These are phyloP conservation scores for Psittacula echo DNA, from an alignment of 2,797 vertebrate species.

Conservation along the genomic window DNA sequence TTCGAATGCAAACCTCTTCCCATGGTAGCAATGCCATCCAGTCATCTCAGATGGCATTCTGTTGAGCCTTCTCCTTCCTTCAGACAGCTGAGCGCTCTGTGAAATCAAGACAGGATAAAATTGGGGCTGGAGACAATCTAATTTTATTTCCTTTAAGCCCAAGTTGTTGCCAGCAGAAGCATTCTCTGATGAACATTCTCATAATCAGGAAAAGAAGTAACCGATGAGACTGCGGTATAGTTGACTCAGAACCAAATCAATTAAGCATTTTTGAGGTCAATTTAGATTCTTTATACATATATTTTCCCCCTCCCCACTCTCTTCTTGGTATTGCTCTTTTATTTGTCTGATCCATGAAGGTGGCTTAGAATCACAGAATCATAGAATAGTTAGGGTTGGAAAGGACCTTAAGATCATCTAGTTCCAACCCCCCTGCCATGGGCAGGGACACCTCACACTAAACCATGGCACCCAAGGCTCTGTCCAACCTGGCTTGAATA, in stretches of 20 bases:
- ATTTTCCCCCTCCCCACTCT: not conserved
- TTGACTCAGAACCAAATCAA: not conserved
- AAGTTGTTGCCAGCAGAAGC: not conserved
- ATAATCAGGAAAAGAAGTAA: not conserved
- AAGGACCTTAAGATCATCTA: no score
- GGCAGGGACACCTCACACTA: no score
- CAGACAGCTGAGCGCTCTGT: not conserved
- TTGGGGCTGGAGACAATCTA: not conserved
- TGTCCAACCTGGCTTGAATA: no score
- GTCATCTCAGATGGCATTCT: not conserved
- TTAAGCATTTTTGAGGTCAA: not conserved
- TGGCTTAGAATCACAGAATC: no score
- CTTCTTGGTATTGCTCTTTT: not conserved
- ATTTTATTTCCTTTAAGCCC: not conserved
- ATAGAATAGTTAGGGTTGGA: no score
- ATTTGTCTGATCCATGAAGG: not conserved
- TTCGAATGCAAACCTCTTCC: not conserved
- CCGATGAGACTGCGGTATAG: fast-evolving
- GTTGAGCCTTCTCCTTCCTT: not conserved
- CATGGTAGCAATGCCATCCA: not conserved
- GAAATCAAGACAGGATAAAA: not conserved
- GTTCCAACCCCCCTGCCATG: no score
- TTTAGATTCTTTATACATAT: not conserved
- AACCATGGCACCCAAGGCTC: no score
- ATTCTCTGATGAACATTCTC: not conserved